phyloP scores from a whole-genome alignment of 1,140 invertebrate species.

The Ceratoteleas bidentatus region DNA sequence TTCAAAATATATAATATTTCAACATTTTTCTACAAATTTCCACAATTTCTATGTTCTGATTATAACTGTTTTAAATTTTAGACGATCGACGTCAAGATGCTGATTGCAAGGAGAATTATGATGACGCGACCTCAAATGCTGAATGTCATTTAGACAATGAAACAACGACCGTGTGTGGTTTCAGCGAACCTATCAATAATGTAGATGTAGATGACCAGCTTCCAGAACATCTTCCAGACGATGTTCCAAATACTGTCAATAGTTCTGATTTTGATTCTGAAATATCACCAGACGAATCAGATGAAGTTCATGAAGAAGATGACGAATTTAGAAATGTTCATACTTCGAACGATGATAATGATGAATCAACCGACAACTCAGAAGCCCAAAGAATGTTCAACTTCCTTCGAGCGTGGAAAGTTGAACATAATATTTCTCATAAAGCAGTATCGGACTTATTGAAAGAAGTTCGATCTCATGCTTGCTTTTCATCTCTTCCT shows the following conservation, averaged over 20 bases:
- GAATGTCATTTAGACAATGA: too few species aligned
- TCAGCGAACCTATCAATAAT: neutral
- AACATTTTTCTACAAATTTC: too few species aligned
- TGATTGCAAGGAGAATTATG: too few species aligned
- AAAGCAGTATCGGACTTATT: conserved; percentile 19
- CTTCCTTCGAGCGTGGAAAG: conserved; percentile 6
- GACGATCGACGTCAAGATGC: too few species aligned
- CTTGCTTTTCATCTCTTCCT: conserved; percentile 22
- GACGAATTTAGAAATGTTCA: conserved; percentile 1
- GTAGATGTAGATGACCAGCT: neutral
- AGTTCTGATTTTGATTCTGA: conserved; percentile 20
- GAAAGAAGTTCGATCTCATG: conserved; percentile 14
- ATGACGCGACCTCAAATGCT: too few species aligned
- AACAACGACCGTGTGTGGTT: too few species aligned
- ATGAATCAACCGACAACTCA: neutral
- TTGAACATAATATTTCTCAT: conserved; percentile 15
- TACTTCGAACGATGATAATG: neutral
- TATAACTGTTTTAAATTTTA: too few species aligned
- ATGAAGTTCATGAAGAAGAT: conserved; percentile 5
- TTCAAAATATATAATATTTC: too few species aligned
- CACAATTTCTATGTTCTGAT: too few species aligned
- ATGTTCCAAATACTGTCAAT: neutral
- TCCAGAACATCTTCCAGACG: neutral
- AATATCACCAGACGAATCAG: conserved; percentile 7
- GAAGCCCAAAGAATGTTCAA: conserved; percentile 8